These are phyloP conservation scores for Metopia argyrocephala DNA, from an alignment of 2,888 invertebrate species.

Conservation along the genomic window DNA sequence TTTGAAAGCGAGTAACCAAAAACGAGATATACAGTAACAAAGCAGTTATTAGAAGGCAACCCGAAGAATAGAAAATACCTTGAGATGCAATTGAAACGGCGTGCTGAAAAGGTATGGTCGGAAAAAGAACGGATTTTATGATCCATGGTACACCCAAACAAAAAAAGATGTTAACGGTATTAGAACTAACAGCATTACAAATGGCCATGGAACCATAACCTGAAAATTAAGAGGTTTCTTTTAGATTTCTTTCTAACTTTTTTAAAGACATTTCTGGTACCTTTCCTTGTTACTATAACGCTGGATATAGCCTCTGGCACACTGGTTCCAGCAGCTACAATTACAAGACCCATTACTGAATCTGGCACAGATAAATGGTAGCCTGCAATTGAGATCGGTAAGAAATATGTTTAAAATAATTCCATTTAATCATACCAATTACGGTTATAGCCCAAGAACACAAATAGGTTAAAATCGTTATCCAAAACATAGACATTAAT, in stretches of 20 bases:
- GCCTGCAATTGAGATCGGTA: constrained; percentile 80
- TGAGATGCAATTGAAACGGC: constrained; percentile 39
- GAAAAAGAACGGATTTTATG: constrained; percentile 83
- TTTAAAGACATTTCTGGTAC: constrained; percentile 30
- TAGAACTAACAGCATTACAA: constrained; percentile 89
- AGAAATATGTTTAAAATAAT: no score
- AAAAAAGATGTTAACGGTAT: constrained; percentile 88
- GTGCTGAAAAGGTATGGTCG: constrained; percentile 74
- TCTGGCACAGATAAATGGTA: constrained; percentile 89
- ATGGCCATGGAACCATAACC: constrained; percentile 83
- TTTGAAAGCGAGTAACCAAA: constrained; percentile 83
- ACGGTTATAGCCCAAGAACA: constrained; percentile 92
- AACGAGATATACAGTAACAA: constrained; percentile 84
- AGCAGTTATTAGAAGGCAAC: constrained; percentile 83
- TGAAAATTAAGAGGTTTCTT: background rate
- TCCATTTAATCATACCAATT: constrained; percentile 87
- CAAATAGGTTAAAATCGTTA: constrained; percentile 88
- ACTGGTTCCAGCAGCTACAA: constrained; percentile 91
- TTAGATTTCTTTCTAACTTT: background rate
- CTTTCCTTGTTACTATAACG: constrained; percentile 88
- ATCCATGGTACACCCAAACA: constrained; percentile 90
- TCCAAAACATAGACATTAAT: constrained; percentile 84
- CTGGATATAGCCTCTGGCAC: constrained; percentile 93
- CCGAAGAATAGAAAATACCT: constrained; percentile 26
- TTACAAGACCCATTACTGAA: constrained; percentile 90